A percentile compares a stretch with the other conserved stretches of the same genome.
These are phyloP conservation scores for Xenentodon cancila DNA, from an alignment of 2,797 vertebrate species.

Conservation along the genomic window DNA sequence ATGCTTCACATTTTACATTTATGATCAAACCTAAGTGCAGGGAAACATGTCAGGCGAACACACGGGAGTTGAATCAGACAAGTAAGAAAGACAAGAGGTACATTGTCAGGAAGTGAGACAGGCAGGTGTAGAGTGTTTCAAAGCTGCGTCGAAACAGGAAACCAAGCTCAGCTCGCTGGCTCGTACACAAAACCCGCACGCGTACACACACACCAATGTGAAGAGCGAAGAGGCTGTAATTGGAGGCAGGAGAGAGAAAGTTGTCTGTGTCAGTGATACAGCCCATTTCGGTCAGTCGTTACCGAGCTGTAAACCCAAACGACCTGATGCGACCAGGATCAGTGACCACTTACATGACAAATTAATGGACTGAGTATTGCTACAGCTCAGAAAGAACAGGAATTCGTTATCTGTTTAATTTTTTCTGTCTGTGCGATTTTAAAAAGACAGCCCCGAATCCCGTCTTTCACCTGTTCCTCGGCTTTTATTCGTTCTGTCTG, in stretches of 20 bases:
- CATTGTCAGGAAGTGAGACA: slow-evolving; percentile 11
- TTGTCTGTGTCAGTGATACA: slow-evolving; percentile 64
- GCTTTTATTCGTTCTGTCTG: not conserved
- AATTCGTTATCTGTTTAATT: not conserved
- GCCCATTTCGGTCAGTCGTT: slow-evolving; percentile 55
- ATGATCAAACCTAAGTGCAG: not conserved
- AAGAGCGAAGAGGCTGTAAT: slow-evolving; percentile 59
- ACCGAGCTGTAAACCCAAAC: slow-evolving; percentile 42
- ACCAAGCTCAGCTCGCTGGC: slow-evolving; percentile 39
- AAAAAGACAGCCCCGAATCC: not conserved
- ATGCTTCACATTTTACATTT: not conserved
- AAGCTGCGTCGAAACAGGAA: slow-evolving; percentile 56
- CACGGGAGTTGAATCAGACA: not conserved
- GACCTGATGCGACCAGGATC: slow-evolving; percentile 46
- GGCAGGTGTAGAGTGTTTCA: slow-evolving; percentile 41
- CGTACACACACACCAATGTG: slow-evolving; percentile 24
- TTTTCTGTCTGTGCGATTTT: not conserved
- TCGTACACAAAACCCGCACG: slow-evolving; percentile 30
- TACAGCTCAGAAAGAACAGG: not conserved
- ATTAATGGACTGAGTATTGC: slow-evolving; percentile 43
- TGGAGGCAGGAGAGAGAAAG: slow-evolving; percentile 70
- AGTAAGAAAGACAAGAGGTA: slow-evolving; percentile 15
- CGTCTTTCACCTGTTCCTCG: not conserved
- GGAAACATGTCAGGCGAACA: not conserved
- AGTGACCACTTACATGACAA: slow-evolving; percentile 54